Conservation (phyloP, 2,888 invertebrate genomes). For the Ectemnius cavifrons region DNA sequence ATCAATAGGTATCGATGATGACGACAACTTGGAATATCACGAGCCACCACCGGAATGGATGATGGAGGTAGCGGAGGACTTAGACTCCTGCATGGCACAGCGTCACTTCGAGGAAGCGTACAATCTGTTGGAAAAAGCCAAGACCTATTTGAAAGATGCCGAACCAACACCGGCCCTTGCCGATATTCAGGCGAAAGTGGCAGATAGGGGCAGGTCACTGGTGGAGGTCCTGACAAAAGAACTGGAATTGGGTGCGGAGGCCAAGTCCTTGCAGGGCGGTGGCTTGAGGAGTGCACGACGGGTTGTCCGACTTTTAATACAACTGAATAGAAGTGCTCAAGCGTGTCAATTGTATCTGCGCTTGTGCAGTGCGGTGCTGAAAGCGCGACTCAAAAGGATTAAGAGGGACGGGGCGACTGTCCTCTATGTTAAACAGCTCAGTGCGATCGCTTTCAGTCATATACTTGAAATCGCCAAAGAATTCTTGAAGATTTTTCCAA, state of each 20-base stretch:
- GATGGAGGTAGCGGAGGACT: conserved; percentile 93
- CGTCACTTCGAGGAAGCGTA: conserved; percentile 97
- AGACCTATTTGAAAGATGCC: conserved; percentile 79
- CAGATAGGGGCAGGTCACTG: conserved; percentile 83
- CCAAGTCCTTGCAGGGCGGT: conserved; percentile 90
- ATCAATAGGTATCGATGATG: conserved; percentile 62
- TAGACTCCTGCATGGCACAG: conserved; percentile 96
- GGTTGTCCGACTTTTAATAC: conserved; percentile 90
- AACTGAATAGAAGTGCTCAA: conserved; percentile 85
- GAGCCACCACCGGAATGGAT: conserved; percentile 89
- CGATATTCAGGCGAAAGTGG: conserved; percentile 79
- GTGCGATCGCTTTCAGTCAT: conserved; percentile 90
- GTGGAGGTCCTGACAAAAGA: conserved; percentile 94
- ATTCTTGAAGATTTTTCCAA: conserved; percentile 89
- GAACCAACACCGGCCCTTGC: conserved; percentile 76
- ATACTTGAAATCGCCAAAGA: conserved; percentile 87
- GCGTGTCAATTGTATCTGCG: conserved; percentile 91
- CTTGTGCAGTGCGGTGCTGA: conserved; percentile 89
- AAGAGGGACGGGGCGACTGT: conserved; percentile 89
- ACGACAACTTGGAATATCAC: conserved; percentile 60
- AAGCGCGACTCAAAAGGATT: conserved; percentile 89
- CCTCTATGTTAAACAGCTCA: conserved; percentile 88
- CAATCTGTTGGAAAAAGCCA: conserved; percentile 86
- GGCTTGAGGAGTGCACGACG: conserved; percentile 91
- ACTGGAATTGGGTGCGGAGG: conserved; percentile 91